Base-by-base conservation (phyloP, 2,888 invertebrate genomes). In the Sialis lutaria region DNA sequence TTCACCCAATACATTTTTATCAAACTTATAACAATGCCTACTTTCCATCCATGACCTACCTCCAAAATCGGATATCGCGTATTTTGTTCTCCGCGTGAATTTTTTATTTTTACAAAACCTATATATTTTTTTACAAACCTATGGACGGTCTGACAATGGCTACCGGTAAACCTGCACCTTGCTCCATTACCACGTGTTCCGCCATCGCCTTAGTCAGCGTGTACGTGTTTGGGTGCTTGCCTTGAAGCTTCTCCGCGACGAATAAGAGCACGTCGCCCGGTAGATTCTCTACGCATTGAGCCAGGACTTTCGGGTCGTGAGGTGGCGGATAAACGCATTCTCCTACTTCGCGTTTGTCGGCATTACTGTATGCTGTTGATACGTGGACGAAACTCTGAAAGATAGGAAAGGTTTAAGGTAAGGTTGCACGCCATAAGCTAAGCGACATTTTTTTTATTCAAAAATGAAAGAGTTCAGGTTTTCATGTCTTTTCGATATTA, bases 331-430 rank as follows among this genome's bases (percentile, higher is more conserved):
- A 96, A 37, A 93, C 81, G 6, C 73, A 69, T 63, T 95, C 93
- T 46, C 84, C 82, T 30, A 95, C 82, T 55, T 78, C 75, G 9
- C 73, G 68, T 45, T 79, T 74, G 50, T 93, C 88, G 41, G 95
- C 90, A 68, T 96, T 96, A 59, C 93, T 89, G 67, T 91, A 97
- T 0, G 96, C 96, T 0, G 96, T 96, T 0, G 93, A 95, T 4
- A 96, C 88, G 64, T 96, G 93, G 1, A 96, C 82, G 50, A 83
- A 70, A 53, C 82, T 80, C 75, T 79, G 58, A 34, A 61, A 56
- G 48, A 48, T 41, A 44, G 8, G n/a, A 31, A 32, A 45, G 7
- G n/a, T 37, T 37, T 7, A 37, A 12, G n/a, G n/a, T n/a, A n/a
- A n/a, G n/a, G n/a, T n/a, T n/a, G n/a, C n/a, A n/a, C n/a, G n/a